Percentiles rank a stretch among this genome's conserved stretches.
phyloP scores from a whole-genome alignment of 2,113 vertebrate genomes.

The Gymnocephalus cernua region DNA sequence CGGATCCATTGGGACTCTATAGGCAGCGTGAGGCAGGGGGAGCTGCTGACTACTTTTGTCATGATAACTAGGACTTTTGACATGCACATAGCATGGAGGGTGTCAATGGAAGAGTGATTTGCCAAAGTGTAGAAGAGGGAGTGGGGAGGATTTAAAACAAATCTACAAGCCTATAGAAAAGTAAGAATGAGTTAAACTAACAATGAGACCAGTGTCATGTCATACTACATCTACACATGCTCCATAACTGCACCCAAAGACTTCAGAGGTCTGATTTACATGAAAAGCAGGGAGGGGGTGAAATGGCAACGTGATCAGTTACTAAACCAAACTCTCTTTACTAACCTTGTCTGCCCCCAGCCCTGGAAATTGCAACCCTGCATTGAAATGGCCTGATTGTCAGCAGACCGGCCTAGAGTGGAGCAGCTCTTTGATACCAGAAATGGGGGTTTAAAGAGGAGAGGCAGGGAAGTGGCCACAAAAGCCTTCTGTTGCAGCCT shows the following conservation, averaged over 20 bases:
- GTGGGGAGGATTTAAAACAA: conserved; percentile 35
- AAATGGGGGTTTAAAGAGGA: conserved; percentile 33
- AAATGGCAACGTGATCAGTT: conserved; percentile 54
- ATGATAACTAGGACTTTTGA: conserved; percentile 72
- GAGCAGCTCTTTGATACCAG: conserved; percentile 70
- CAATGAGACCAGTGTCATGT: conserved; percentile 39
- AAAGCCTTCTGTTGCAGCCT: conserved; percentile 80
- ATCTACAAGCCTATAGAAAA: not conserved
- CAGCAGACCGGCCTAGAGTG: conserved; percentile 59
- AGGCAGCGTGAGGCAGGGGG: conserved; percentile 23
- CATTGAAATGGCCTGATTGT: conserved; percentile 74
- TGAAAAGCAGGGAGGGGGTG: conserved; percentile 32
- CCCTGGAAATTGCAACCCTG: conserved; percentile 48
- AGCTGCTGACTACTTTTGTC: conserved; percentile 63
- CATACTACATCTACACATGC: conserved; percentile 33
- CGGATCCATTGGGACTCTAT: not conserved
- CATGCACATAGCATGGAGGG: conserved; percentile 47
- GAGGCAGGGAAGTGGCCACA: conserved; percentile 69
- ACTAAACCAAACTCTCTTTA: conserved; percentile 54
- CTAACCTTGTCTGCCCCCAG: conserved; percentile 49
- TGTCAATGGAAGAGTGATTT: conserved; percentile 23
- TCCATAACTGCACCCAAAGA: conserved; percentile 20
- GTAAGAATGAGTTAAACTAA: conserved; percentile 32
- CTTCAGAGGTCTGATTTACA: conserved; percentile 54
- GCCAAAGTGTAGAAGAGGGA: conserved; percentile 28